Percentiles rank a stretch among this genome's conserved stretches.
phyloP scores from a whole-genome alignment of 2,797 vertebrate genomes.

The Galago senegalensis region DNA sequence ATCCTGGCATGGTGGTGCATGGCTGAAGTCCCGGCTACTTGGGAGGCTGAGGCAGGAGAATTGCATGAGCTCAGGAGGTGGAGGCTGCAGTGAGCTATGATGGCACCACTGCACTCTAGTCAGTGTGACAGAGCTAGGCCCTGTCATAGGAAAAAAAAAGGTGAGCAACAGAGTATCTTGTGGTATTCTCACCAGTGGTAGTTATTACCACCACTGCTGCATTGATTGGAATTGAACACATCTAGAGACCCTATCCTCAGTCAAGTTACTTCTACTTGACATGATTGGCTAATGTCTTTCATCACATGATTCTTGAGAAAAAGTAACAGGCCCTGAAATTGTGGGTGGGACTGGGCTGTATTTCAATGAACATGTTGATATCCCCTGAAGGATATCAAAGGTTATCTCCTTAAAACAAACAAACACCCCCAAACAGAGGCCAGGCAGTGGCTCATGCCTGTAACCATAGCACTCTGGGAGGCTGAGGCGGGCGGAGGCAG shows the following conservation, averaged over 20 bases:
- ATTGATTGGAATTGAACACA: not conserved
- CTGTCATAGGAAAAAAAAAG: not conserved
- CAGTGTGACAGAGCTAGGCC: not conserved
- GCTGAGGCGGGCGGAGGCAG: too few species aligned
- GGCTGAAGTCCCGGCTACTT: not conserved
- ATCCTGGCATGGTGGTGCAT: not conserved
- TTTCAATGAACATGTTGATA: not conserved
- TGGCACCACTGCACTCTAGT: not conserved
- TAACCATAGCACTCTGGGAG: too few species aligned
- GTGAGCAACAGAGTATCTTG: not conserved
- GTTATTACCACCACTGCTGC: not conserved
- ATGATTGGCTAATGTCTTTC: conserved; percentile 20
- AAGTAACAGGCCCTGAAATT: not conserved
- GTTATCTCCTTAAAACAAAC: not conserved
- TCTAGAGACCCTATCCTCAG: not conserved
- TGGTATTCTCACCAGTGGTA: not conserved
- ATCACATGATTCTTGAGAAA: not conserved
- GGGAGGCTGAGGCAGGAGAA: not conserved
- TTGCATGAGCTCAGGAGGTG: not conserved
- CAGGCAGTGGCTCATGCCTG: too few species aligned
- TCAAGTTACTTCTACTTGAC: not conserved
- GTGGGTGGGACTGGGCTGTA: not conserved
- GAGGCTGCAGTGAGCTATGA: not conserved
- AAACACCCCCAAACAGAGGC: not conserved
- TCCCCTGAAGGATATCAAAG: not conserved